Conservation (phyloP, 2,113 vertebrate genomes). For the Rhinoderma darwinii region DNA sequence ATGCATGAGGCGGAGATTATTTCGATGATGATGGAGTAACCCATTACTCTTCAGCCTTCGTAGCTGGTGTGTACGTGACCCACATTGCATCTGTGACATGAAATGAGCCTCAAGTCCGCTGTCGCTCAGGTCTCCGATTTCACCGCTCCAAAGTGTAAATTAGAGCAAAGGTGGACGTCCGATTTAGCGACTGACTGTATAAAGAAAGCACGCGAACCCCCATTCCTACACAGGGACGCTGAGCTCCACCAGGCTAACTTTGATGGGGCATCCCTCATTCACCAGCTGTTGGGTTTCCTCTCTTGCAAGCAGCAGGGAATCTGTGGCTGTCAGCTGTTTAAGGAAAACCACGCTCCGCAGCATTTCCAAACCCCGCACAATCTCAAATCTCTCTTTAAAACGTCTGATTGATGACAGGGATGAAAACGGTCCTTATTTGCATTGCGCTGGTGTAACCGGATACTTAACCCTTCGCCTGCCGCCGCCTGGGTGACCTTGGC, state of each 20-base stretch:
- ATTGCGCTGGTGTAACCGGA: neutral
- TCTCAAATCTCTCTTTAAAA: slow-evolving; percentile 7
- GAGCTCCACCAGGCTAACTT: neutral
- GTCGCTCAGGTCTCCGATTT: too few species aligned
- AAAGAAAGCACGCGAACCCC: neutral
- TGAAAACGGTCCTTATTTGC: neutral
- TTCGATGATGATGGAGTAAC: too few species aligned
- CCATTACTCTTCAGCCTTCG: too few species aligned
- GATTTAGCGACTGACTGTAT: neutral
- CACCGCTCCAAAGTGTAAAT: neutral
- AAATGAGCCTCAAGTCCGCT: too few species aligned
- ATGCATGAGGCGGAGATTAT: too few species aligned
- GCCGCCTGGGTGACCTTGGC: neutral
- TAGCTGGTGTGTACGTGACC: too few species aligned
- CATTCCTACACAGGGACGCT: neutral
- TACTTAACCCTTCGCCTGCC: slow-evolving; percentile 8
- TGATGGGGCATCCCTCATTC: slow-evolving; percentile 34
- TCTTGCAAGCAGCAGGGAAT: slow-evolving; percentile 32
- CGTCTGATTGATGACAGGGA: slow-evolving; percentile 2
- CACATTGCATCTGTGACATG: too few species aligned
- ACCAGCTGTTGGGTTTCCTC: slow-evolving; percentile 35
- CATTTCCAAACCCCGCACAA: neutral
- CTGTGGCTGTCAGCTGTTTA: slow-evolving; percentile 43
- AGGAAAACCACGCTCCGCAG: slow-evolving; percentile 17
- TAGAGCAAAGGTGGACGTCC: neutral